Evolutionary conservation across 1,140 invertebrate species (phyloP).

Genomic region (Antheraea pernyi): DNA sequence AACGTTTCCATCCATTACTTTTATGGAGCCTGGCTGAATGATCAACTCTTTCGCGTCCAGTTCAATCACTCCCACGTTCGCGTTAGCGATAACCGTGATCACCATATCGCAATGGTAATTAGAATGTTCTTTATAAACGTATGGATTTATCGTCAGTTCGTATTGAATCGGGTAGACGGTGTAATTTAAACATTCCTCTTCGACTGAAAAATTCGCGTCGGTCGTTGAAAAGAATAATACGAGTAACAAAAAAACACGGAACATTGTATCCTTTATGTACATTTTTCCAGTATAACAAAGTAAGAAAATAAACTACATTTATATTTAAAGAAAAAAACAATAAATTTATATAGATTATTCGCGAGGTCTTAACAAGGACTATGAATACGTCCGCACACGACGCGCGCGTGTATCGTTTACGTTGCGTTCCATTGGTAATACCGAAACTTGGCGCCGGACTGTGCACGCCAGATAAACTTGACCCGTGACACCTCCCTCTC

Average conservation of each 20-base stretch:
- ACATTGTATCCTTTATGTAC: not conserved
- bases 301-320: not conserved
- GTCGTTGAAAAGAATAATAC: constrained; percentile 29
- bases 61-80: constrained; percentile 56
- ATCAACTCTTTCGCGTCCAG: constrained; percentile 59
- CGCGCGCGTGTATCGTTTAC: constrained; percentile 26
- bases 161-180: constrained; percentile 72
- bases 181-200: constrained; percentile 71
- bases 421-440: constrained; percentile 14
- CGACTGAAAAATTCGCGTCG: constrained; percentile 43
- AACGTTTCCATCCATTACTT: constrained; percentile 42
- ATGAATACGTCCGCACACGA: constrained; percentile 31
- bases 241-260: constrained; percentile 32
- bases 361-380: not conserved
- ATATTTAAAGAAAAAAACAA: not conserved
- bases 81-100: constrained; percentile 64
- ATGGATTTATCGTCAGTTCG: constrained; percentile 57
- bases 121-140: constrained; percentile 42
- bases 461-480: constrained; percentile 22
- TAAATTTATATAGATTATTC: not conserved
- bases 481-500: constrained; percentile 12
- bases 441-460: constrained; percentile 30
- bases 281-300: not conserved
- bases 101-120: constrained; percentile 60
- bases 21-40: constrained; percentile 45